Evolutionary conservation across 2,797 vertebrate species (phyloP), one percentile per base, ranked within the genome.

Genomic region (Rhyacichthys aspro): DNA sequence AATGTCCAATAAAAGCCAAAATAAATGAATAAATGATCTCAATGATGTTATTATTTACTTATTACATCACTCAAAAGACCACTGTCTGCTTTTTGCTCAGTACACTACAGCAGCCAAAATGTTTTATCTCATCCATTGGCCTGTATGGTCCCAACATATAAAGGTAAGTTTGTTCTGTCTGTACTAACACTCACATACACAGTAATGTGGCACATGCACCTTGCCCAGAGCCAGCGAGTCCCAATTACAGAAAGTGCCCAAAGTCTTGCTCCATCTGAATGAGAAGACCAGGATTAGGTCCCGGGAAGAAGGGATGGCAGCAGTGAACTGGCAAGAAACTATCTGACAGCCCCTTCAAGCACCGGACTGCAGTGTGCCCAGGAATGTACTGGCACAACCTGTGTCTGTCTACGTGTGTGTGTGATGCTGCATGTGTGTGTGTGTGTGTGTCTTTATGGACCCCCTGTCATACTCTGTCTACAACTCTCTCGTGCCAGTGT

Each of bases 181-280:
- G 34, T 36, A 39, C 11, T 38, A 44, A 43, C 18, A 37, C 39
- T 45, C 17, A 60, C 44, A 59, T 15, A 10, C 48, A 39, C 7
- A 60, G 38, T 62, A 55, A 60, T 56, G 39, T 18, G 9, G 66
- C 36, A 63, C 63, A 64, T 54, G 72, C 70, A 73, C 71, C 57
- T 75, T 67, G 62, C 75, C 78, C 56, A 63, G 39, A 82, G 74
- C 66, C 72, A 46, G 59, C 38, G 46, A 48, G 38, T 62, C 67
- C 76, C 78, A 84, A 83, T 87, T 88, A 86, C 67, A 83, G 67
- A 59, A 73, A 62, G 44, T 82, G 59, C 63, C 70, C 52, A 75
- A 82, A 82, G 71, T 81, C 78, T 78, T 76, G 81, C 67, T 72
- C 58, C 70, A 75, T 73, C 82, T 79, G 75, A 83, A 83, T 72